These are phyloP conservation scores for Dynastes grantii DNA, from an alignment of 2,888 invertebrate genomes.

Conservation along the genomic window DNA sequence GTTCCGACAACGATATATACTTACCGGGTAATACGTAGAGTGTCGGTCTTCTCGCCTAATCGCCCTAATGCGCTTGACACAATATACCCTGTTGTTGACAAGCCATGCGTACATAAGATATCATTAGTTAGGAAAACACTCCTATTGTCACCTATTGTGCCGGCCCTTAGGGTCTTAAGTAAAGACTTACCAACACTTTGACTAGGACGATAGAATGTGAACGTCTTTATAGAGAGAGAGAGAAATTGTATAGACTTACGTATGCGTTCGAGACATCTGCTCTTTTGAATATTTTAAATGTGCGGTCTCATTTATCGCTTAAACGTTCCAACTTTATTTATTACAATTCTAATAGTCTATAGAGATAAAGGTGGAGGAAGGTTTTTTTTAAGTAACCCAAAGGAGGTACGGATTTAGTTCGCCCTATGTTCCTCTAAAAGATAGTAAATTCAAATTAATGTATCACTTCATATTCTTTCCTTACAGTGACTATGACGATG, in stretches of 20 bases:
- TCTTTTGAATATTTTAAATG: constrained; percentile 5
- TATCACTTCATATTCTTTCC: too few species aligned
- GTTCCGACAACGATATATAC: constrained; percentile 31
- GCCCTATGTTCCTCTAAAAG: too few species aligned
- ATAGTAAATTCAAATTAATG: too few species aligned
- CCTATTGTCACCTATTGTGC: constrained; percentile 70
- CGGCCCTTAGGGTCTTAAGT: constrained; percentile 66
- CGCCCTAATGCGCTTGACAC: constrained; percentile 53
- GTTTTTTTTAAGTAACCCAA: too few species aligned
- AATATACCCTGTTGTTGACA: constrained; percentile 62
- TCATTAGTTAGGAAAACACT: constrained; percentile 71
- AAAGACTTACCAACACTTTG: constrained; percentile 58
- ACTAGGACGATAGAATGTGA: constrained; percentile 42
- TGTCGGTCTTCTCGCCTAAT: constrained; percentile 52
- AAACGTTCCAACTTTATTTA: background rate
- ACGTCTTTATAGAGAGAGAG: constrained; percentile 1
- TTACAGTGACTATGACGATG: too few species aligned
- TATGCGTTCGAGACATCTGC: constrained; percentile 10
- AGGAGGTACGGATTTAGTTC: too few species aligned
- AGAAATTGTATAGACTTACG: background rate
- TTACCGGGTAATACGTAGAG: constrained; percentile 24
- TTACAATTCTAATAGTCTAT: background rate
- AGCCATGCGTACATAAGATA: constrained; percentile 70
- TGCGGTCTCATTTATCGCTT: background rate
- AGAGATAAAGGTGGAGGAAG: background rate